These are phyloP conservation scores for Pycnonotus jocosus DNA, from an alignment of 2,113 vertebrate species.

Conservation along the genomic window DNA sequence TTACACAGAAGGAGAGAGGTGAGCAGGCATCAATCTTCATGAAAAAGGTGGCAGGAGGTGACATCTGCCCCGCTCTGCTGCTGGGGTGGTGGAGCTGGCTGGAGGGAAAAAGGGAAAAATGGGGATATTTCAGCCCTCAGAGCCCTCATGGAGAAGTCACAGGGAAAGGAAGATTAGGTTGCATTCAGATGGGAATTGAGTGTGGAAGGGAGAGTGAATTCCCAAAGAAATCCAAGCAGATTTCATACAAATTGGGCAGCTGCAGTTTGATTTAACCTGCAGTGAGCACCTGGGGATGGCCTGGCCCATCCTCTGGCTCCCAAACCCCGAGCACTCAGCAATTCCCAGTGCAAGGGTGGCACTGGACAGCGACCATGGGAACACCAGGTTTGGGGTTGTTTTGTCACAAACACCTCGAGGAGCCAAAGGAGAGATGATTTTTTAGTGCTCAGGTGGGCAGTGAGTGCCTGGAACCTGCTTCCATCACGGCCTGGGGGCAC, in stretches of 20 bases:
- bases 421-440: neutral
- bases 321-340: neutral
- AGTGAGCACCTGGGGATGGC: neutral
- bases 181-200: neutral
- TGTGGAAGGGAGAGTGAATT: neutral
- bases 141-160: neutral
- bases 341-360: neutral
- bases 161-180: neutral
- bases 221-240: neutral
- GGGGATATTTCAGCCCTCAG: neutral
- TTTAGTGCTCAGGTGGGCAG: constrained; percentile 12
- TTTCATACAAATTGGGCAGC: neutral
- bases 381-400: neutral
- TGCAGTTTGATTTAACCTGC: neutral
- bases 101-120: neutral
- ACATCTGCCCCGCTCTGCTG: neutral
- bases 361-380: neutral
- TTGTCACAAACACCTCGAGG: neutral
- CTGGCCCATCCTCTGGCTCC: neutral
- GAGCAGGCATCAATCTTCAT: neutral
- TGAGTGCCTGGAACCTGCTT: neutral
- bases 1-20: neutral
- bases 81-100: neutral
- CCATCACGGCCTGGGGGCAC: constrained; percentile 25
- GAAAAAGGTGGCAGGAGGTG: neutral